These are phyloP conservation scores for Clarias fuscus DNA, from an alignment of 2,797 vertebrate species.

Conservation along the genomic window DNA sequence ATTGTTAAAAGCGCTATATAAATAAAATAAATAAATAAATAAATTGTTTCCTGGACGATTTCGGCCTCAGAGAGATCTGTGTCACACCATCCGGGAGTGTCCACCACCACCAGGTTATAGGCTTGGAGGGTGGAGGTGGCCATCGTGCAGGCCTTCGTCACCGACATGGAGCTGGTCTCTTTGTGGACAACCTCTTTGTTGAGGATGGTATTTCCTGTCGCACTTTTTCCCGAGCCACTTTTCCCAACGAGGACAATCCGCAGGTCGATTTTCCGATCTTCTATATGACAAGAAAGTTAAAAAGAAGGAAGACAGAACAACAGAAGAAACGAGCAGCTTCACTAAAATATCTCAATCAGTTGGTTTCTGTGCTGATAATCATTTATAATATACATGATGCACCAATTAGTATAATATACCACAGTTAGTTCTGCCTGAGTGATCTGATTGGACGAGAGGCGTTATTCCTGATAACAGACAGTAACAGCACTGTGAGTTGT, in stretches of 20 bases:
- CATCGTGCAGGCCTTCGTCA: conserved; percentile 8
- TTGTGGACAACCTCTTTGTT: neutral
- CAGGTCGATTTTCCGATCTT: neutral
- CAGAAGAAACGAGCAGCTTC: neutral
- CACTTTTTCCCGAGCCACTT: neutral
- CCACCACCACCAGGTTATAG: conserved; percentile 28
- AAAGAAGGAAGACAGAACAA: neutral
- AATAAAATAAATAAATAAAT: no score
- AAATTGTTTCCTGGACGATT: conserved; percentile 11
- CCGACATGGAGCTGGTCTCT: conserved; percentile 1
- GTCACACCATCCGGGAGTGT: conserved; percentile 45
- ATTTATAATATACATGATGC: neutral
- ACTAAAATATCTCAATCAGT: neutral
- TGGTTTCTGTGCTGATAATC: neutral
- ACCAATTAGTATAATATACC: neutral
- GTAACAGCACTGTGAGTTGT: no score
- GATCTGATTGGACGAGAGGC: no score
- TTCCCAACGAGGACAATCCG: conserved; percentile 13
- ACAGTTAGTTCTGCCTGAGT: no score
- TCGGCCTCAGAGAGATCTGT: conserved; percentile 15
- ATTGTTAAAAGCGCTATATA: no score
- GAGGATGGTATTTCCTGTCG: conserved; percentile 1
- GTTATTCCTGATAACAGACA: no score
- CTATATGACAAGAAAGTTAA: neutral
- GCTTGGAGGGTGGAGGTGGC: neutral